A percentile compares a stretch with the other conserved stretches of the same genome.
These are phyloP conservation scores for Geopemphigus sp. DNA, from an alignment of 1,140 invertebrate species.

Conservation along the genomic window DNA sequence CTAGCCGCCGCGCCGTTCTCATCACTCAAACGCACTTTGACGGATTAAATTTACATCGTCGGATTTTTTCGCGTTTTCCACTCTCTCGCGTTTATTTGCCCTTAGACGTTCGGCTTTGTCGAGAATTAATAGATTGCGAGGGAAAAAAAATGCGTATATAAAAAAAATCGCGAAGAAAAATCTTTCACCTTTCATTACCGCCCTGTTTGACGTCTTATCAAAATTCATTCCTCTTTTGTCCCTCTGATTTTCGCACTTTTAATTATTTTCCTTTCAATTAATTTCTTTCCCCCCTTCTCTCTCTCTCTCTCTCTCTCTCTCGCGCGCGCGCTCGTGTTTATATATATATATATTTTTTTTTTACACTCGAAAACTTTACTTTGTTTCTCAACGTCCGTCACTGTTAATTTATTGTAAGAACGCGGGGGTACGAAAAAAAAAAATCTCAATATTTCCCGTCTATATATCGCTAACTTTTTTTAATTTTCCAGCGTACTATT, in stretches of 20 bases:
- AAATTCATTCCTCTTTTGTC: constrained; percentile 49
- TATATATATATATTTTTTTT: neutral
- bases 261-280: constrained; percentile 50
- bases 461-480: constrained; percentile 32
- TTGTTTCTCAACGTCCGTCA: constrained; percentile 47
- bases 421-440: constrained; percentile 23
- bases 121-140: constrained; percentile 42
- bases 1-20: constrained; percentile 22
- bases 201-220: constrained; percentile 47
- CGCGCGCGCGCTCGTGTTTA: no score
- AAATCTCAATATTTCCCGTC: constrained; percentile 26
- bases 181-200: constrained; percentile 48
- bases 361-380: constrained; percentile 38
- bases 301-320: no score
- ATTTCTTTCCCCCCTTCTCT: constrained; percentile 46
- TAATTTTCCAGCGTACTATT: constrained; percentile 25
- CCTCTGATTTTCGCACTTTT: constrained; percentile 49
- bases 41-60: constrained; percentile 47
- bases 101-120: constrained; percentile 39
- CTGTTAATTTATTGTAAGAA: constrained; percentile 43
- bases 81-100: constrained; percentile 20
- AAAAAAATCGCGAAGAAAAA: constrained; percentile 36
- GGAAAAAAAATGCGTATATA: neutral
- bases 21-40: constrained; percentile 43
- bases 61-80: constrained; percentile 31